Conservation (phyloP, 2,888 invertebrate genomes). For the Epinotia demarniana region DNA sequence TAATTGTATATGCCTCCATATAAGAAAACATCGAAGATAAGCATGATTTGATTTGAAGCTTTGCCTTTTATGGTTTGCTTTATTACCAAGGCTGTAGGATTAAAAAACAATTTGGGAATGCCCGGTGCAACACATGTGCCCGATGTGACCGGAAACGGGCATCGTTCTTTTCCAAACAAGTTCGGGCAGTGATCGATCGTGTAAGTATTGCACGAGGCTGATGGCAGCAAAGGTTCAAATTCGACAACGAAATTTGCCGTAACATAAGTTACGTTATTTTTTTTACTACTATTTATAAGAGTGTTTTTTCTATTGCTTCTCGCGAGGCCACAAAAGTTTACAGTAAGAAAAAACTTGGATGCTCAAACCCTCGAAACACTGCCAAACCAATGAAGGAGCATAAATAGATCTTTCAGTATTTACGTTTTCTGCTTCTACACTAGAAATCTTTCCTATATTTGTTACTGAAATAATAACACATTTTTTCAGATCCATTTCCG, state of each 20-base stretch:
- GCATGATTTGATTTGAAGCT: conserved; percentile 12
- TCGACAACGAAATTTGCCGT: conserved; percentile 5
- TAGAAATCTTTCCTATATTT: no score
- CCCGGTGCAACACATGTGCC: conserved; percentile 44
- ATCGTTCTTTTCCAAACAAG: conserved; percentile 58
- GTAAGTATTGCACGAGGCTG: conserved; percentile 48
- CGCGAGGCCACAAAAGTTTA: not conserved
- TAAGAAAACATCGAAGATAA: not conserved
- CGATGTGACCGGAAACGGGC: conserved; percentile 64
- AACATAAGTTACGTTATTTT: not conserved
- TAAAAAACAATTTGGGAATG: conserved; percentile 21
- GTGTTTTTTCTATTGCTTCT: not conserved
- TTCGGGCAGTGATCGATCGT: conserved; percentile 62
- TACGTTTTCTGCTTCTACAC: not conserved
- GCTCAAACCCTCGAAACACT: not conserved
- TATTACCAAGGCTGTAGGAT: conserved; percentile 26
- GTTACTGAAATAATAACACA: no score
- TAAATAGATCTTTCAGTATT: not conserved
- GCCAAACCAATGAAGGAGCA: not conserved
- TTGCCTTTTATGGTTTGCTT: conserved; percentile 24
- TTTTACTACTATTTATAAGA: not conserved
- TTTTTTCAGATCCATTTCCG: no score
- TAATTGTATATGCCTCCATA: conserved; percentile 29
- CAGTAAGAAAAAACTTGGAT: not conserved
- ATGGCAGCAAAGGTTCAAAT: conserved; percentile 13